Conservation (phyloP, 2,113 vertebrate species). For the Willisornis vidua region DNA sequence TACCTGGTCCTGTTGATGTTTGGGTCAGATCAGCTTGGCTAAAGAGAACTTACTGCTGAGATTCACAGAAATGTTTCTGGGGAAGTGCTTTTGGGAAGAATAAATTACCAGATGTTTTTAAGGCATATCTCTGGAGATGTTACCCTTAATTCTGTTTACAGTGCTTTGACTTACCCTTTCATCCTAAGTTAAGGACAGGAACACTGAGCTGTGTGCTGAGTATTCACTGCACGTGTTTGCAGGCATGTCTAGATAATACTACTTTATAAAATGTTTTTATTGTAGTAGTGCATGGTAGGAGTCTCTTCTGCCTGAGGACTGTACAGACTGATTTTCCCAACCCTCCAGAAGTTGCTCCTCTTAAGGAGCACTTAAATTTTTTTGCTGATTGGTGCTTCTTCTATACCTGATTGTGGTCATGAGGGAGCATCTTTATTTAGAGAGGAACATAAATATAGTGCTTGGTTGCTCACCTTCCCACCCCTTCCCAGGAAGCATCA, state of each 20-base stretch:
- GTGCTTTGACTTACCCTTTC: background rate
- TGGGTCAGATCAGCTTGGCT: background rate
- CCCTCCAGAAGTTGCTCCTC: background rate
- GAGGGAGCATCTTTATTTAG: constrained; percentile 14
- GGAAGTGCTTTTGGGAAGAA: background rate
- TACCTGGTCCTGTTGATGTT: background rate
- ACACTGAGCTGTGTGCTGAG: background rate
- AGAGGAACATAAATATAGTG: background rate
- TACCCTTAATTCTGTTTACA: background rate
- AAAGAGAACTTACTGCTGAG: background rate
- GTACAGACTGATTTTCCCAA: background rate
- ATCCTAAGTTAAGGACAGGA: background rate
- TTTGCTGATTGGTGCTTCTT: background rate
- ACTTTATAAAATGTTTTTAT: background rate
- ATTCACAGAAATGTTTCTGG: background rate
- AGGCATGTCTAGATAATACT: background rate
- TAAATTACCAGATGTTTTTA: background rate
- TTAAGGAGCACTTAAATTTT: background rate
- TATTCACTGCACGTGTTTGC: background rate
- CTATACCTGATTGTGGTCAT: background rate
- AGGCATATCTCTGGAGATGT: background rate
- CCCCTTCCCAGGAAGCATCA: background rate
- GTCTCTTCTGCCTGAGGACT: background rate
- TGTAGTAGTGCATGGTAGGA: background rate
- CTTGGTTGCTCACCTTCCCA: background rate